Evolutionary conservation across 2,113 vertebrate species (phyloP).

Genomic region (Elachura formosa): DNA sequence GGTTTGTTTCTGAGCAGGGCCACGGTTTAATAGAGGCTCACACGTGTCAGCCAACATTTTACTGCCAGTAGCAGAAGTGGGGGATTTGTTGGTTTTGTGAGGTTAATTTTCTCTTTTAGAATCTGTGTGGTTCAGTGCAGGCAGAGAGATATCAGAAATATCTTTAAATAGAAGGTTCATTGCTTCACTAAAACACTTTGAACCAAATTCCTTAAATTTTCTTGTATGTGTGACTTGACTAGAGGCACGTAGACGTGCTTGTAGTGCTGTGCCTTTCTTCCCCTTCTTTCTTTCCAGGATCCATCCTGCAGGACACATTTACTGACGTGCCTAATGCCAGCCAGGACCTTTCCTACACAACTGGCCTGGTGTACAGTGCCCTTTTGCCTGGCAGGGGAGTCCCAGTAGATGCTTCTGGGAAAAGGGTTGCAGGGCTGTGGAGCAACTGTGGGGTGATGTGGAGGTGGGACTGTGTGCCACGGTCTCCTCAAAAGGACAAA

Average conservation of each 20-base stretch:
- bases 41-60: not conserved
- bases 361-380: not conserved
- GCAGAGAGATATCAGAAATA: not conserved
- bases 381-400: not conserved
- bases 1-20: not conserved
- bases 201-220: not conserved
- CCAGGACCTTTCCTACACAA: not conserved
- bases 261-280: not conserved
- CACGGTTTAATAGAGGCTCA: not conserved
- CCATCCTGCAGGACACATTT: not conserved
- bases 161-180: not conserved
- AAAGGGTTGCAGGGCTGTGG: not conserved
- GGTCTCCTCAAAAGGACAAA: not conserved
- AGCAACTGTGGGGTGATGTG: not conserved
- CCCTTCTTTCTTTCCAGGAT: not conserved
- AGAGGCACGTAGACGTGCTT: not conserved
- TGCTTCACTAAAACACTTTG: not conserved
- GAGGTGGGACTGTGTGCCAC: accelerated
- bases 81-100: not conserved
- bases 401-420: not conserved
- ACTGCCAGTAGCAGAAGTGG: not conserved
- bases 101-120: not conserved
- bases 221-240: accelerated
- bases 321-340: not conserved
- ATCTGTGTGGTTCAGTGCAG: not conserved